A percentile compares a stretch with the other conserved stretches of the same genome.
These are phyloP conservation scores for Mesocentrotus franciscanus DNA, from an alignment of 53 echinoderm and acorn worm species.

Conservation along the genomic window DNA sequence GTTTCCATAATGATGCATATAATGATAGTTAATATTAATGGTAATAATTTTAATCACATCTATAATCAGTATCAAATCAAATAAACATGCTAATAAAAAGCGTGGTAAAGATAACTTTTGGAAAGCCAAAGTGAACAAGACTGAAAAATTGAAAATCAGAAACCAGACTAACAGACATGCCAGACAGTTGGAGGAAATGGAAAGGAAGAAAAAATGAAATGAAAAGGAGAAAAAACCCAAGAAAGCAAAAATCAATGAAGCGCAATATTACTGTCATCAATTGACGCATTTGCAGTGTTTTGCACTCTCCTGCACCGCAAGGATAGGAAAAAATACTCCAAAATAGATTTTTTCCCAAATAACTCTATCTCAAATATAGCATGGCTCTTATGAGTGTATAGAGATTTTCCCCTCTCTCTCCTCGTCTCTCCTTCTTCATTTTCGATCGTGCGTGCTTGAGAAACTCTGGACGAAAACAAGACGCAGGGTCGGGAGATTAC, in stretches of 20 bases:
- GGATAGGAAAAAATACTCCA: slow-evolving; percentile 43
- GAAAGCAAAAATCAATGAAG: slow-evolving; percentile 25
- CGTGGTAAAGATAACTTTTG: background rate
- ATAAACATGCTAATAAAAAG: too few relatives aligned
- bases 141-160: background rate
- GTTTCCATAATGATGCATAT: too few relatives aligned
- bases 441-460: slow-evolving; percentile 44
- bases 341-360: slow-evolving; percentile 63
- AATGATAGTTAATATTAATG: too few relatives aligned
- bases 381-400: background rate
- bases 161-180: background rate
- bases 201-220: background rate
- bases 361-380: slow-evolving; percentile 51
- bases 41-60: too few relatives aligned
- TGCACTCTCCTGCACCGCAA: background rate
- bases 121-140: background rate
- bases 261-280: background rate
- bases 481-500: slow-evolving; percentile 45
- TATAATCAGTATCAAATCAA: too few relatives aligned
- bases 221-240: background rate
- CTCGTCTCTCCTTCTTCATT: background rate
- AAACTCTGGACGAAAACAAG: slow-evolving; percentile 35
- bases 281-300: slow-evolving; percentile 21
- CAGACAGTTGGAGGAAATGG: background rate
- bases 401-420: slow-evolving; percentile 8